These are phyloP conservation scores for Brachyistius frenatus DNA, from an alignment of 2,113 vertebrate species.

Conservation along the genomic window DNA sequence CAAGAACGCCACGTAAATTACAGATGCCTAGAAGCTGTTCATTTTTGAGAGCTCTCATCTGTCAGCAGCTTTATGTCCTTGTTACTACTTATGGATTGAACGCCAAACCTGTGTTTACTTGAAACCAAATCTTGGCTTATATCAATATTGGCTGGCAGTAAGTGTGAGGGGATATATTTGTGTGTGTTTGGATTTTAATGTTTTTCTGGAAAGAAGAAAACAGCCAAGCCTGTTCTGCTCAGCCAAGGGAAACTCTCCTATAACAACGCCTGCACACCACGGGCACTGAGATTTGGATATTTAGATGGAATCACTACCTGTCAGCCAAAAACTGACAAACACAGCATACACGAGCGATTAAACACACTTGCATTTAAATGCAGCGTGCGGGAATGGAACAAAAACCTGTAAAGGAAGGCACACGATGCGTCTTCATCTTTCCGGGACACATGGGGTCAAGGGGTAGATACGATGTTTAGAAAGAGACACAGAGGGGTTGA, in stretches of 20 bases:
- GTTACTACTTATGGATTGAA: constrained; percentile 14
- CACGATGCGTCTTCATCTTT: background rate
- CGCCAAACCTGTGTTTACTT: constrained; percentile 48
- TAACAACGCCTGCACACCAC: constrained; percentile 4
- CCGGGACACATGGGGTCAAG: constrained; percentile 11
- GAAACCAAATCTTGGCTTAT: constrained; percentile 48
- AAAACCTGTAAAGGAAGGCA: background rate
- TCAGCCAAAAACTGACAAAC: constrained; percentile 11
- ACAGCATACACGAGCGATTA: background rate
- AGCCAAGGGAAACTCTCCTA: constrained; percentile 42
- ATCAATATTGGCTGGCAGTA: constrained; percentile 39
- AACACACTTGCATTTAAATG: background rate
- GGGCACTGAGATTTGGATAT: constrained; percentile 20
- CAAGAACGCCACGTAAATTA: constrained; percentile 13
- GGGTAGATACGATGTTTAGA: background rate
- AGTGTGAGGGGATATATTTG: constrained; percentile 43
- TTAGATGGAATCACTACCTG: constrained; percentile 19
- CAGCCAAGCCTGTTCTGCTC: constrained; percentile 7
- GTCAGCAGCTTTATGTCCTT: constrained; percentile 14
- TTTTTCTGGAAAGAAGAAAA: constrained; percentile 50
- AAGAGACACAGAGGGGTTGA: background rate
- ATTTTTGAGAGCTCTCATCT: constrained; percentile 10
- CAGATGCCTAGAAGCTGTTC: background rate
- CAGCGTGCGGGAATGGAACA: background rate
- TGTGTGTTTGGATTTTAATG: constrained; percentile 47